These are phyloP conservation scores for Rapana venosa DNA, from an alignment of 2,888 invertebrate genomes.

Conservation along the genomic window DNA sequence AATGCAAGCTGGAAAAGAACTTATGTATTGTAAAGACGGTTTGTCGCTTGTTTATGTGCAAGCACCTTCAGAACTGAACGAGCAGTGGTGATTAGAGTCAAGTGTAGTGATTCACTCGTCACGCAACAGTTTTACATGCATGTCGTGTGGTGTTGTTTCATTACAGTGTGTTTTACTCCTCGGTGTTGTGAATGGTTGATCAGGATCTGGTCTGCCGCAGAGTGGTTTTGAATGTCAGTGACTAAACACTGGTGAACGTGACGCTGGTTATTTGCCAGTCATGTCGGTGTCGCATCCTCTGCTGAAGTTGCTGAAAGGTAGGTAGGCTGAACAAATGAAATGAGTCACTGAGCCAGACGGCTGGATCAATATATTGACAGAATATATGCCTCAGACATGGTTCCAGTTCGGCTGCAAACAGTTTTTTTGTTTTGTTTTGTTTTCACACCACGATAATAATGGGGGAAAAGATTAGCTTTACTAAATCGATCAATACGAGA, in stretches of 20 bases:
- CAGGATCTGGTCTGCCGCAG: not conserved
- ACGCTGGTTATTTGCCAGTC: not conserved
- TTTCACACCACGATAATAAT: too few species aligned
- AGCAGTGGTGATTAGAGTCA: not conserved
- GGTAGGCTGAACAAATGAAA: not conserved
- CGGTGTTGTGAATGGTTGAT: too few species aligned
- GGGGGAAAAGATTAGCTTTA: too few species aligned
- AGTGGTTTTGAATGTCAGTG: not conserved
- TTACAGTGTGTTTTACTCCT: too few species aligned
- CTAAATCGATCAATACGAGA: too few species aligned
- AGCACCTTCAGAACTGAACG: not conserved
- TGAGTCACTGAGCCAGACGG: not conserved
- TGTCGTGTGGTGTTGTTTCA: not conserved
- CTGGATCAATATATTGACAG: too few species aligned
- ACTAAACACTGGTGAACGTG: not conserved
- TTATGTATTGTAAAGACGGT: not conserved
- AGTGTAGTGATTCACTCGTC: not conserved
- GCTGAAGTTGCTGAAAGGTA: constrained; percentile 81
- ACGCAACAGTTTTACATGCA: not conserved
- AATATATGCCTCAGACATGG: too few species aligned
- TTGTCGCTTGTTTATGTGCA: not conserved
- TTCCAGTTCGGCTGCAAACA: too few species aligned
- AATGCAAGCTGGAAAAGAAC: constrained; percentile 10
- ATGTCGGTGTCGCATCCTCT: constrained; percentile 83
- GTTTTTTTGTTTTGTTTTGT: too few species aligned